Conservation (phyloP, 2,888 invertebrate genomes). For the Oxycera nigricornis region DNA sequence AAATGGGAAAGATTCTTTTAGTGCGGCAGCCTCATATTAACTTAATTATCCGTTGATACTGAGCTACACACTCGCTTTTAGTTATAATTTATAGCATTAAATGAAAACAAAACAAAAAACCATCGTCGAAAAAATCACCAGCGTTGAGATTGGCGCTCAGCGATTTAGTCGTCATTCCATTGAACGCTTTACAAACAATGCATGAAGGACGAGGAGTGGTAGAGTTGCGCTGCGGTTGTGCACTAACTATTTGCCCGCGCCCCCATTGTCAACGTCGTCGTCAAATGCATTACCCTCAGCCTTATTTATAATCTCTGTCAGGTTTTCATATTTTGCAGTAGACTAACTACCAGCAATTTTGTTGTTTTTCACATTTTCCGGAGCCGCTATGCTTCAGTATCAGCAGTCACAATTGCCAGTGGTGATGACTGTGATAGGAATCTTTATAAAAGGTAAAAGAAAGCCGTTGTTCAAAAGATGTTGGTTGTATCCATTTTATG, state of each 20-base stretch:
- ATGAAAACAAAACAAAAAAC: constrained; percentile 24
- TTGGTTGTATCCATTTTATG: too few relatives aligned
- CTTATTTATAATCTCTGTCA: background rate
- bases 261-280: constrained; percentile 22
- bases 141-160: constrained; percentile 3
- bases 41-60: constrained; percentile 38
- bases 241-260: constrained; percentile 20
- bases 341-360: constrained; percentile 20
- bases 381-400: too few relatives aligned
- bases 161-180: constrained; percentile 26
- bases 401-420: too few relatives aligned
- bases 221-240: background rate
- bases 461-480: background rate
- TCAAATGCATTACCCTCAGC: constrained; percentile 23
- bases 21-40: constrained; percentile 27
- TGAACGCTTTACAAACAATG: constrained; percentile 28
- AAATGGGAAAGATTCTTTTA: constrained; percentile 1
- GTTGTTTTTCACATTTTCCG: constrained; percentile 18
- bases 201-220: constrained; percentile 13
- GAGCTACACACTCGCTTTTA: constrained; percentile 32
- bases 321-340: background rate
- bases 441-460: constrained; percentile 13
- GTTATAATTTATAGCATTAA: constrained; percentile 30
- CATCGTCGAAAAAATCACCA: background rate
- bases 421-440: constrained; percentile 10